Conservation (phyloP, 2,113 vertebrate genomes). For the Aix galericulata region DNA sequence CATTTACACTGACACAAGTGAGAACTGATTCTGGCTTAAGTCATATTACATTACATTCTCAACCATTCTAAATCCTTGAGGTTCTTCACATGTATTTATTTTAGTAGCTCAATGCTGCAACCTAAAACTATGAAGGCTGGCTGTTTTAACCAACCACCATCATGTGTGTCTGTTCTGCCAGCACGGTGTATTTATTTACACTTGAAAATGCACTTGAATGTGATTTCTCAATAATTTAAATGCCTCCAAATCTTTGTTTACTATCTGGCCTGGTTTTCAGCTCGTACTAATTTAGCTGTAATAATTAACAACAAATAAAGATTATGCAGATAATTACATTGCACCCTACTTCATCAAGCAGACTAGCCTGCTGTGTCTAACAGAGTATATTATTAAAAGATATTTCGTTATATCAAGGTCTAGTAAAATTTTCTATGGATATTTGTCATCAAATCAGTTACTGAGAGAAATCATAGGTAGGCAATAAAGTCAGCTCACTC, state of each 20-base stretch:
- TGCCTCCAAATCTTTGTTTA: neutral
- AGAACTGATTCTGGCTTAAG: conserved; percentile 8
- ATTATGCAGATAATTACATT: neutral
- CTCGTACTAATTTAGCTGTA: neutral
- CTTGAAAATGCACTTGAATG: neutral
- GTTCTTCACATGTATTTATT: neutral
- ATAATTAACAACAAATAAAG: neutral
- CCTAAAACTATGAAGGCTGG: neutral
- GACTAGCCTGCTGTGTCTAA: neutral
- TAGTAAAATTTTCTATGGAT: conserved; percentile 11
- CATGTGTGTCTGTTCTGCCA: neutral
- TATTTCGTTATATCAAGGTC: neutral
- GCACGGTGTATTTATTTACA: neutral
- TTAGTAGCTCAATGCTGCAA: neutral
- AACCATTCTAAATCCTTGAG: neutral
- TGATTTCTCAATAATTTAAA: neutral
- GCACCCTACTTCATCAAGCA: neutral
- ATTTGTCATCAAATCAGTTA: neutral
- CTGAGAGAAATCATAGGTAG: neutral
- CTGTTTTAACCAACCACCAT: neutral
- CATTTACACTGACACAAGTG: neutral
- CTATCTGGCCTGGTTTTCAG: neutral
- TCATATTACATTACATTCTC: neutral
- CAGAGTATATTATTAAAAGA: neutral
- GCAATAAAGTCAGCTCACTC: conserved; percentile 32